These are phyloP conservation scores for Morelia viridis DNA, from an alignment of 2,797 vertebrate species.

Conservation along the genomic window DNA sequence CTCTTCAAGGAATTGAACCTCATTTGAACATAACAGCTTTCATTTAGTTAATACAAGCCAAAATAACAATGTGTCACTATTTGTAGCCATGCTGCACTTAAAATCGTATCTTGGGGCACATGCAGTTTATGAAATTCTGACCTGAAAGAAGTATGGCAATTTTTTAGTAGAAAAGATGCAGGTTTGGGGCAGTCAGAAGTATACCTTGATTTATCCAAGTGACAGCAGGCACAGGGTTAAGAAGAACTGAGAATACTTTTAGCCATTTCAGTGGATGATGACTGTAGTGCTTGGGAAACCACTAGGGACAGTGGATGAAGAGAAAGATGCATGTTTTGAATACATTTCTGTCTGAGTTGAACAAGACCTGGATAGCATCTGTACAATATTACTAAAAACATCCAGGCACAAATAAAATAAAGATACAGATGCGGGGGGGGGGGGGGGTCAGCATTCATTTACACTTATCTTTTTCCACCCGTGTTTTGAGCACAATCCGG, in stretches of 20 bases:
- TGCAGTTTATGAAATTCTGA: conserved; percentile 36
- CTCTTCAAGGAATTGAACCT: conserved; percentile 53
- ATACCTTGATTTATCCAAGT: conserved; percentile 17
- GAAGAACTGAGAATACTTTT: neutral
- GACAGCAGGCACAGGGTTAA: conserved; percentile 39
- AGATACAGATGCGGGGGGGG: neutral
- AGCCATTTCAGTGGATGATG: neutral
- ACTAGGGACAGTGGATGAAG: neutral
- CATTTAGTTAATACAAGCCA: conserved; percentile 39
- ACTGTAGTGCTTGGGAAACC: neutral
- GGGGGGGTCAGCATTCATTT: neutral
- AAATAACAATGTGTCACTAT: conserved; percentile 30
- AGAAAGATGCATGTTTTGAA: neutral
- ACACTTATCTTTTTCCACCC: neutral
- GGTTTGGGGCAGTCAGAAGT: conserved; percentile 36
- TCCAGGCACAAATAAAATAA: neutral
- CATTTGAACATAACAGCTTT: conserved; percentile 45
- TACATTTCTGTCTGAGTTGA: neutral
- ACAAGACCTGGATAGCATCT: neutral
- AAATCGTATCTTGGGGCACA: conserved; percentile 45
- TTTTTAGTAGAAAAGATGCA: conserved; percentile 57
- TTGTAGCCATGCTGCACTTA: conserved; percentile 21
- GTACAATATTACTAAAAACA: conserved; percentile 23
- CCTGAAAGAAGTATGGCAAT: conserved; percentile 22
- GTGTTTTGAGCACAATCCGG: neutral